phyloP scores from a whole-genome alignment of 2,888 invertebrate species.

The Sinohyriopsis cumingii region DNA sequence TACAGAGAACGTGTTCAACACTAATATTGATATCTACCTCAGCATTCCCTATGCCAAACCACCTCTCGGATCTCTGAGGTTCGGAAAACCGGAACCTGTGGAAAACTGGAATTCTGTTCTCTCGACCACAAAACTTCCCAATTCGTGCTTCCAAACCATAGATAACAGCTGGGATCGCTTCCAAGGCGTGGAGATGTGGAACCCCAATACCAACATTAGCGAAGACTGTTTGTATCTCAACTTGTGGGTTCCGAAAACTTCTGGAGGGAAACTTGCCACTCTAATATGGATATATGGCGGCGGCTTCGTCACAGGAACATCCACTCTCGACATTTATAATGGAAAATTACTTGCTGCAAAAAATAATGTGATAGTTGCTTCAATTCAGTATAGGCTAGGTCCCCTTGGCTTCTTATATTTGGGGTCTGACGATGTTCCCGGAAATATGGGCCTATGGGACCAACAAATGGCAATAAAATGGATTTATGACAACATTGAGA shows the following conservation, averaged over 20 bases:
- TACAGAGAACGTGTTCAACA: slow-evolving; percentile 11
- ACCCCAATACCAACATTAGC: slow-evolving; percentile 92
- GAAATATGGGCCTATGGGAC: slow-evolving; percentile 94
- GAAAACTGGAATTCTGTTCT: slow-evolving; percentile 90
- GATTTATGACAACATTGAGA: slow-evolving; percentile 88
- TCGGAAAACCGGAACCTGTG: slow-evolving; percentile 87
- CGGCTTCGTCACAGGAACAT: slow-evolving; percentile 93
- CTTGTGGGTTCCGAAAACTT: slow-evolving; percentile 86
- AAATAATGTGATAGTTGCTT: slow-evolving; percentile 93
- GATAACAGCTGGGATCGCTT: slow-evolving; percentile 93
- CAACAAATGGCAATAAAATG: slow-evolving; percentile 94
- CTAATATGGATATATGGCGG: slow-evolving; percentile 96
- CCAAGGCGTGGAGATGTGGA: slow-evolving; percentile 96
- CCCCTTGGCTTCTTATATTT: slow-evolving; percentile 95
- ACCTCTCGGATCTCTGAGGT: slow-evolving; percentile 85
- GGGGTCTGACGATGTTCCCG: slow-evolving; percentile 83
- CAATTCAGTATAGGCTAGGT: slow-evolving; percentile 92
- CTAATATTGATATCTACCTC: slow-evolving; percentile 85
- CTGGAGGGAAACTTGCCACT: slow-evolving; percentile 61
- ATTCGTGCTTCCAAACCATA: slow-evolving; percentile 88
- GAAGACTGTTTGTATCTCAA: slow-evolving; percentile 97
- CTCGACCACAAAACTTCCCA: slow-evolving; percentile 86
- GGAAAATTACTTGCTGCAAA: slow-evolving; percentile 84
- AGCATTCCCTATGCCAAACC: slow-evolving; percentile 94
- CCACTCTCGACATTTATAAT: slow-evolving; percentile 78